These are phyloP conservation scores for Patella depressa DNA, from an alignment of 2,888 invertebrate species.

Conservation along the genomic window DNA sequence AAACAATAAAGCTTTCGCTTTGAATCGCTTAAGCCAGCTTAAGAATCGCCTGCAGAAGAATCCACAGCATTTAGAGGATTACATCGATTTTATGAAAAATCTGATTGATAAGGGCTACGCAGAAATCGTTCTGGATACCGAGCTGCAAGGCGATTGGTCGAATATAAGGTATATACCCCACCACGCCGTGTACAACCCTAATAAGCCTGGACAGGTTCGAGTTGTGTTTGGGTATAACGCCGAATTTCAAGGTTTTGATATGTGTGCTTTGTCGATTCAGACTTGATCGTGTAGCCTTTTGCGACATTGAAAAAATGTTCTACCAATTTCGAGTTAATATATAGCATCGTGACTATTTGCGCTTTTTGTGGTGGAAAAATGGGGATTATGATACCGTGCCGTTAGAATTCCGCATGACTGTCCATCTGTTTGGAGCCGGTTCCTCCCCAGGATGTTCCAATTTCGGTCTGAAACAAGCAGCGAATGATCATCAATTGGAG, in stretches of 20 bases:
- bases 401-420: conserved; percentile 34
- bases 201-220: background rate
- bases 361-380: conserved; percentile 35
- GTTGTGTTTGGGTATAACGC: conserved; percentile 43
- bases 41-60: background rate
- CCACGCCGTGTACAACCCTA: background rate
- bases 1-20: background rate
- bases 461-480: conserved; percentile 31
- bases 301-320: conserved; percentile 41
- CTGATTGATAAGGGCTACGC: background rate
- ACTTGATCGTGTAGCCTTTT: conserved; percentile 31
- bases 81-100: background rate
- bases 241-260: conserved; percentile 22
- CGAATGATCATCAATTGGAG: conserved; percentile 17
- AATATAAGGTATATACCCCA: conserved; percentile 20
- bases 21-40: background rate
- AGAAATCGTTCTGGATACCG: background rate
- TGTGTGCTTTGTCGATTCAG: conserved; percentile 38
- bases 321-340: conserved; percentile 16
- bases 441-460: conserved; percentile 40
- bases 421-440: conserved; percentile 36
- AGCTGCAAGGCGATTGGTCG: background rate
- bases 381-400: conserved; percentile 8
- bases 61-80: background rate
- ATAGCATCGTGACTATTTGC: conserved; percentile 29